phyloP scores from a whole-genome alignment of 1,140 invertebrate genomes.

The Eriocheir sinensis region DNA sequence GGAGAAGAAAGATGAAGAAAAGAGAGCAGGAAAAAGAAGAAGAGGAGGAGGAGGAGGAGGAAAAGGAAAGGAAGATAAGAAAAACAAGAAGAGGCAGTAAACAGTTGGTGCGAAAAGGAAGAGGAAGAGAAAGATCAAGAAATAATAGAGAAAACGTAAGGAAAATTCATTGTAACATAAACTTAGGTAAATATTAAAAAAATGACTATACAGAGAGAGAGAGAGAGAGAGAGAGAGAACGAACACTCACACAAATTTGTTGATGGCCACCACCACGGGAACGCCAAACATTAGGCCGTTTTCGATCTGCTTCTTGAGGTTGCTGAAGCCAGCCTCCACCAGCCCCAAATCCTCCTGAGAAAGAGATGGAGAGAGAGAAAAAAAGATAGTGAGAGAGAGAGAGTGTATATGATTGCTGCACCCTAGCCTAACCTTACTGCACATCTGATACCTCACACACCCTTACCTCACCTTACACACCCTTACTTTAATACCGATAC shows the following conservation, averaged over 20 bases:
- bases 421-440: too few species aligned
- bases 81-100: neutral
- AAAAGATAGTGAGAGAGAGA: conserved; percentile 2
- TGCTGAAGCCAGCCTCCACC: conserved; percentile 93
- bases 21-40: neutral
- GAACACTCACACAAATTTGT: conserved; percentile 89
- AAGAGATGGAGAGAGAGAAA: conserved; percentile 52
- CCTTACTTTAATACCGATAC: conserved; percentile 41
- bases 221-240: neutral
- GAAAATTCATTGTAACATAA: too few species aligned
- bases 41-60: neutral
- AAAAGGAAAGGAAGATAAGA: neutral
- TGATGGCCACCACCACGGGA: conserved; percentile 97
- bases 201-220: conserved; percentile 8
- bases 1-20: neutral
- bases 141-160: neutral
- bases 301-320: conserved; percentile 96
- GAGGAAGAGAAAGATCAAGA: neutral
- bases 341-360: conserved; percentile 92
- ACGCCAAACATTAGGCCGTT: conserved; percentile 95
- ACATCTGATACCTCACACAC: too few species aligned
- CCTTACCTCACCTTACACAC: too few species aligned
- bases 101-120: too few species aligned
- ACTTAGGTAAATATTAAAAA: too few species aligned
- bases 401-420: too few species aligned